Base-by-base conservation (phyloP, 2,797 vertebrate genomes). In the Silurus aristotelis region DNA sequence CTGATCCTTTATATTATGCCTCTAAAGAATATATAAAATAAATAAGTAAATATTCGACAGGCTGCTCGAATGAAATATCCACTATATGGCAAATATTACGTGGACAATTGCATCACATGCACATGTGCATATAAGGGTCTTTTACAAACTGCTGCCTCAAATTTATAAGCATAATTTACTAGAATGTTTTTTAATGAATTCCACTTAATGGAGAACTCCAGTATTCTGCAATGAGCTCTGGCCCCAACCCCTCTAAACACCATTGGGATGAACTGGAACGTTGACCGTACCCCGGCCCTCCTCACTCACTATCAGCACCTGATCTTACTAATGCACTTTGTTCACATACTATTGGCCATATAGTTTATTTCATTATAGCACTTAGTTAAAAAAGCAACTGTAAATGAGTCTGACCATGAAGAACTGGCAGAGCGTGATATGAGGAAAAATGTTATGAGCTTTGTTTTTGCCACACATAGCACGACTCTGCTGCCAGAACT, bases 381-480 rank as follows among this genome's bases (percentile, higher is more conserved):
- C 8, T 10, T 38, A 2, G 56, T 9, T 8, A 38, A 31, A 20
- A 78, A 61, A 78, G 43, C 8, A 64, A 17, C n/a, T 60, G 55
- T 27, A 20, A 76, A 66, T 43, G 10, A 60, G 7, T 64, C 95
- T 95, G 91, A 99, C 98, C 97, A 99, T 98, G 83, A 99, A 99
- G 95, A 99, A 99, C 94, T 99, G 98, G 95, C 98, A 99, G 78
- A 99, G 98, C 14, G 98, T 99, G 92, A 99, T 96, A 92, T 99
- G 98, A 10, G 98, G 98, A 93, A 99, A 99, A 92, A 99, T 99
- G 94, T 99, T 99, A 93, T 99, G 98, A 0, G 98, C 98, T 89
- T 99, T 99, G 93, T 99, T 99, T 93, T 99, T 99, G 90, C 98
- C 98, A 14, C 98, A 99, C 88, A 96, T 93, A 91, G 96, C 91